Evolutionary conservation across 1,140 invertebrate species (phyloP).

Genomic region (Drosophila chauvacae): DNA sequence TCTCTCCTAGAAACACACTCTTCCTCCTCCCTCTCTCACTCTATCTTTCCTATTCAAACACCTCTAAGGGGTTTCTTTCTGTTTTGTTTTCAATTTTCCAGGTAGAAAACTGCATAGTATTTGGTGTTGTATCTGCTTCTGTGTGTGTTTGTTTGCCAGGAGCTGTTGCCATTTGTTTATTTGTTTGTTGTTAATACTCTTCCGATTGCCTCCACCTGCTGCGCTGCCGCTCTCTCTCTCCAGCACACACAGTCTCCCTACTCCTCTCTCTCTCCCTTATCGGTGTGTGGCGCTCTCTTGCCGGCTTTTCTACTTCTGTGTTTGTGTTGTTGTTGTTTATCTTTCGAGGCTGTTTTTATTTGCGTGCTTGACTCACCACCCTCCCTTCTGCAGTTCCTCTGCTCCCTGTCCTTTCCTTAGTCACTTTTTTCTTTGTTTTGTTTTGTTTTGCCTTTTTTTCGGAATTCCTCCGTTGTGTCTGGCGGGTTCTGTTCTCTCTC

Average conservation of each 20-base stretch:
- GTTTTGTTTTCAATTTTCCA: conserved; percentile 47
- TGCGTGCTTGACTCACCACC: conserved; percentile 38
- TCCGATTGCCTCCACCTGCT: conserved; percentile 53
- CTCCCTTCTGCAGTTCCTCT: conserved; percentile 25
- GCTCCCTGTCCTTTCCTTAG: conserved; percentile 11
- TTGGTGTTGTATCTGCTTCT: conserved; percentile 9
- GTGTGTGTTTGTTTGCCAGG: conserved; percentile 24
- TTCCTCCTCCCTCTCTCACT: conserved; percentile 3
- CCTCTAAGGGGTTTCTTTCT: conserved; percentile 17
- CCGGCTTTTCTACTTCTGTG: conserved; percentile 46
- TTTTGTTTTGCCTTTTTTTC: conserved; percentile 38
- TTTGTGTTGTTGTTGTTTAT: conserved; percentile 76
- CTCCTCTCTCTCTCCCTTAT: conserved; percentile 2
- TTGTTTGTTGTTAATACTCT: conserved; percentile 72
- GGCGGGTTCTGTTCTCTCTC: conserved; percentile 2
- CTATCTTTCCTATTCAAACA: conserved; percentile 20
- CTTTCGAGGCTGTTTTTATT: conserved; percentile 73
- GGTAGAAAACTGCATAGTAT: conserved; percentile 20
- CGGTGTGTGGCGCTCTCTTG: conserved; percentile 23
- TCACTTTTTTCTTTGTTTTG: conserved; percentile 54
- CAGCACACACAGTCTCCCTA: not conserved
- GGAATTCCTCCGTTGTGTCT: conserved; percentile 24
- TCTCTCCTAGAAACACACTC: conserved; percentile 9
- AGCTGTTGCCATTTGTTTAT: conserved; percentile 28
- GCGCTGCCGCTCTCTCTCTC: conserved; percentile 14